A percentile compares a stretch with the other conserved stretches of the same genome.
Conservation (phyloP, 2,797 vertebrate species). For the Cygnus olor region DNA sequence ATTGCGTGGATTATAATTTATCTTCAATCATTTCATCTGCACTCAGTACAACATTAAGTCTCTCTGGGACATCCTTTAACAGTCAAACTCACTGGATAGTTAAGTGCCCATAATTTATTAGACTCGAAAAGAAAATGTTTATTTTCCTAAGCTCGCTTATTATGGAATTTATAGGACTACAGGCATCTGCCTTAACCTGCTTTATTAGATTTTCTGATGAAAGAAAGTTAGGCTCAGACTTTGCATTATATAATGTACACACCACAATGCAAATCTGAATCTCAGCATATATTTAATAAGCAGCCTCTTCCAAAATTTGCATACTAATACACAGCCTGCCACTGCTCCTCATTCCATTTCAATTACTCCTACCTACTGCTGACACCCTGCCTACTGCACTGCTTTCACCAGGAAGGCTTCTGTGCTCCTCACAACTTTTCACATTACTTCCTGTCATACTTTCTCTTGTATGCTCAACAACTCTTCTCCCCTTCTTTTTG, state of each 20-base stretch:
- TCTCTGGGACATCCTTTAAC: not conserved
- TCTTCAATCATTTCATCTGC: not conserved
- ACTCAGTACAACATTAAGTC: not conserved
- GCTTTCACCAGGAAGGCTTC: not conserved
- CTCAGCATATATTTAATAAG: not conserved
- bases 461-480: not conserved
- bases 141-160: not conserved
- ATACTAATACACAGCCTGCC: slow-evolving; percentile 26
- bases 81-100: not conserved
- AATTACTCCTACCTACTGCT: not conserved
- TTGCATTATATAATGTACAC: not conserved
- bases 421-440: not conserved
- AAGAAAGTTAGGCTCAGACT: not conserved
- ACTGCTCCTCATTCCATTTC: not conserved
- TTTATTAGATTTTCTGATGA: not conserved
- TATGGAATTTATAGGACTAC: not conserved
- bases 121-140: not conserved
- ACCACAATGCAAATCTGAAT: not conserved
- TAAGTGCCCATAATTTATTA: not conserved
- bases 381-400: not conserved
- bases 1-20: not conserved
- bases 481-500: not conserved
- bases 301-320: slow-evolving; percentile 21
- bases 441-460: not conserved
- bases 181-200: not conserved